Evolutionary conservation across 1,140 invertebrate genomes (phyloP).

Genomic region (Thaumatotibia leucotreta): DNA sequence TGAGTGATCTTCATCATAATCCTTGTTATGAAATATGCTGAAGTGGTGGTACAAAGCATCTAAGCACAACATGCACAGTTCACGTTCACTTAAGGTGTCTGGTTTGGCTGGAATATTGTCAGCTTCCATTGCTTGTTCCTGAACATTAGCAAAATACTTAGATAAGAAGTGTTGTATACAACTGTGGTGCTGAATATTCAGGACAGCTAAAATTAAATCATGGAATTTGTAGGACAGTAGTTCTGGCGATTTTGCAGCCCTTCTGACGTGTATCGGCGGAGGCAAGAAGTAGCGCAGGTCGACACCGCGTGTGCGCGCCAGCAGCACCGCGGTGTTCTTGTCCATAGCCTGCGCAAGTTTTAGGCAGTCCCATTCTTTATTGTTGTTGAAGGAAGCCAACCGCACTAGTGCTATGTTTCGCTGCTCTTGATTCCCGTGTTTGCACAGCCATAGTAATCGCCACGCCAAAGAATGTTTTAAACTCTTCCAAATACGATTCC

Average conservation of each 20-base stretch:
- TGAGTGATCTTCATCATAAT: conserved; percentile 70
- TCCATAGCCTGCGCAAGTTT: conserved; percentile 82
- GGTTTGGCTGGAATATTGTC: conserved; percentile 78
- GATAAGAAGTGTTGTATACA: conserved; percentile 82
- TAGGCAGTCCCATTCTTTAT: conserved; percentile 78
- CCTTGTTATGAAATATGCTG: conserved; percentile 78
- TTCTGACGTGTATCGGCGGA: conserved; percentile 76
- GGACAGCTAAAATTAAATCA: conserved; percentile 76
- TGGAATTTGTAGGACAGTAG: conserved; percentile 76
- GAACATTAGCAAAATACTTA: conserved; percentile 79
- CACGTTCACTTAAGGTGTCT: conserved; percentile 77
- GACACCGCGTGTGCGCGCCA: conserved; percentile 78
- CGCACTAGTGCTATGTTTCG: conserved; percentile 57
- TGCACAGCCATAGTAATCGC: conserved; percentile 61
- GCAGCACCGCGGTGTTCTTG: conserved; percentile 79
- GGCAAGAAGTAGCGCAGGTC: conserved; percentile 81
- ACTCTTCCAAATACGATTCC: conserved; percentile 58
- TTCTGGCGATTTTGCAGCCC: conserved; percentile 66
- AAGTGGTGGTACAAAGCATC: conserved; percentile 78
- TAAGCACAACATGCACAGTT: conserved; percentile 74
- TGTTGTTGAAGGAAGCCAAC: conserved; percentile 60
- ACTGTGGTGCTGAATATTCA: conserved; percentile 76
- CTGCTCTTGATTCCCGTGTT: conserved; percentile 59
- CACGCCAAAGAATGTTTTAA: conserved; percentile 61
- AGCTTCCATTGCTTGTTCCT: conserved; percentile 75